Conservation (phyloP, 1,140 invertebrate genomes). For the Catajapyx aquilonaris region DNA sequence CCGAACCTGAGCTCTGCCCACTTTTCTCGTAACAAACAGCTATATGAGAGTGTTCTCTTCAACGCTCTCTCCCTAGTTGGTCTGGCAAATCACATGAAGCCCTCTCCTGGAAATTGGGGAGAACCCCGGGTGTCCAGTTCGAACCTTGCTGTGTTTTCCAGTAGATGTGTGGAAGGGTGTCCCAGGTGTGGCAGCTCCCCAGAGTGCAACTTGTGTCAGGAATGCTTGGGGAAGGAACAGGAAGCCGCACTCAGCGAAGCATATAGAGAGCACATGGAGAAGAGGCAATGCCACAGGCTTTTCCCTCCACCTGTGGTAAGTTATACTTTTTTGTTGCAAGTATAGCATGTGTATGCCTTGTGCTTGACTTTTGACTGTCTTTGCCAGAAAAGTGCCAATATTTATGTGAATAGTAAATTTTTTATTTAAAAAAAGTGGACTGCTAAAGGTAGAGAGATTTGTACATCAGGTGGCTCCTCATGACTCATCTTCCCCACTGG, state of each 20-base stretch:
- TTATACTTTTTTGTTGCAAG: too few species aligned
- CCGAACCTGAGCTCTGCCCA: constrained; percentile 88
- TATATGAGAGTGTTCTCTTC: constrained; percentile 86
- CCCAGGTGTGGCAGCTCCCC: constrained; percentile 36
- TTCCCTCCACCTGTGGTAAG: too few species aligned
- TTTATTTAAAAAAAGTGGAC: too few species aligned
- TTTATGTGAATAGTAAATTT: too few species aligned
- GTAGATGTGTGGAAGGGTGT: constrained; percentile 39
- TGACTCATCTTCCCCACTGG: too few species aligned
- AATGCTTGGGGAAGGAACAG: constrained; percentile 43
- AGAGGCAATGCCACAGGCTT: constrained; percentile 53
- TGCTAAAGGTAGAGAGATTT: too few species aligned
- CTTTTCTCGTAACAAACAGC: constrained; percentile 60
- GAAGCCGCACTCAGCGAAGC: constrained; percentile 36
- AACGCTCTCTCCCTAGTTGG: constrained; percentile 69
- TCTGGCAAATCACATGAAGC: constrained; percentile 29
- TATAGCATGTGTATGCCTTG: too few species aligned
- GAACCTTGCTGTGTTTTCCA: constrained; percentile 54
- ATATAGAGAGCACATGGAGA: constrained; percentile 56
- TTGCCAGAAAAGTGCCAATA: too few species aligned
- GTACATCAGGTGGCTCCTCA: too few species aligned
- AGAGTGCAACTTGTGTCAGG: constrained; percentile 55
- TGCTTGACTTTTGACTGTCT: too few species aligned
- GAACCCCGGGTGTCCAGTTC: constrained; percentile 44
- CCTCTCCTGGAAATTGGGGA: constrained; percentile 7